A percentile compares a stretch with the other conserved stretches of the same genome.
Conservation (phyloP, 2,888 invertebrate species). For the Netelia melanura region DNA sequence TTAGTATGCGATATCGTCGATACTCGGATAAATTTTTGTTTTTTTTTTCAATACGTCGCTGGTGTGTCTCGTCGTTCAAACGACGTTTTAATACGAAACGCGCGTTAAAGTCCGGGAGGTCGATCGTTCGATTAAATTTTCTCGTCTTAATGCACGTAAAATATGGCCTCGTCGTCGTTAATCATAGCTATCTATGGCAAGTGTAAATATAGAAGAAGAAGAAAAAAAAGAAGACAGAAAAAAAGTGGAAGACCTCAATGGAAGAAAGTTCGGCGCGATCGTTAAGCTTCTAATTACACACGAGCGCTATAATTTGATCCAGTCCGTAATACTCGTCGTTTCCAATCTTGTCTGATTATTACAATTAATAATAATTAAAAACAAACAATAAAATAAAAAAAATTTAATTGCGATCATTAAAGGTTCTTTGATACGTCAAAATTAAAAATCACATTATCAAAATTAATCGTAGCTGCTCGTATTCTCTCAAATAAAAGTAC, state of each 20-base stretch:
- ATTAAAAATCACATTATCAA: no score
- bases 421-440: no score
- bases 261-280: slow-evolving; percentile 36
- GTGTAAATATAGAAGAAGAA: neutral
- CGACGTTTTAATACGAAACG: slow-evolving; percentile 26
- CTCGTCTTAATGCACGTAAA: slow-evolving; percentile 33
- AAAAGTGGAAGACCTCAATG: slow-evolving; percentile 2
- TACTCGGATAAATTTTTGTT: neutral
- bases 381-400: neutral
- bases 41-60: neutral
- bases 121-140: slow-evolving; percentile 10
- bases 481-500: neutral
- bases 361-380: neutral
- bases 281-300: slow-evolving; percentile 12
- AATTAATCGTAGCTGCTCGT: no score
- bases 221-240: neutral
- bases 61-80: slow-evolving; percentile 8
- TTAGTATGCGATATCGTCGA: slow-evolving; percentile 22
- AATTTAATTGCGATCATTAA: no score
- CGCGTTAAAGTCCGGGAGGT: neutral
- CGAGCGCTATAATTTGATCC: slow-evolving; percentile 17
- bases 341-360: neutral
- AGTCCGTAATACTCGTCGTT: neutral
- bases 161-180: slow-evolving; percentile 32
- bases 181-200: slow-evolving; percentile 35